Evolutionary conservation across 1,140 invertebrate genomes (phyloP).

Genomic region (Trichonephila clavata): DNA sequence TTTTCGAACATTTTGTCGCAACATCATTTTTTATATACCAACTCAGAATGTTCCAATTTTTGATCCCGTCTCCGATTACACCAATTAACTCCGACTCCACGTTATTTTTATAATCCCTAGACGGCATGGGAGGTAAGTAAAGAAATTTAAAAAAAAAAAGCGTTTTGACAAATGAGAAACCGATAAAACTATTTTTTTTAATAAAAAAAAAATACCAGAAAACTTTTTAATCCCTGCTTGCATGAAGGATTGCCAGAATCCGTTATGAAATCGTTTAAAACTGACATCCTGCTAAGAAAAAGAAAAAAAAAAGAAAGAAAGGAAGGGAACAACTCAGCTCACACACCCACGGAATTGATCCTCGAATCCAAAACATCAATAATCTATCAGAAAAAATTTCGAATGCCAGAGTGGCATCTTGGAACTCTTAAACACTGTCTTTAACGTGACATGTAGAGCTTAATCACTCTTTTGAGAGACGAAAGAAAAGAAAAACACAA

Average conservation of each 20-base stretch:
- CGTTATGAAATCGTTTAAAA: not conserved
- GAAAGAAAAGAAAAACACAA: not conserved
- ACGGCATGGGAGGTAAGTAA: not conserved
- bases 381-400: conserved; percentile 13
- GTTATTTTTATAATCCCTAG: not conserved
- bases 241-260: not conserved
- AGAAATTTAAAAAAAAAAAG: not conserved
- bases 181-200: not conserved
- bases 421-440: not conserved
- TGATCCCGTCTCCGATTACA: not conserved
- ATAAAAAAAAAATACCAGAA: not conserved
- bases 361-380: conserved; percentile 19
- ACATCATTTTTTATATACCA: too few relatives aligned
- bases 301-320: not conserved
- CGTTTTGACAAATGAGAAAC: conserved; percentile 28
- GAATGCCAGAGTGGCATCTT: not conserved
- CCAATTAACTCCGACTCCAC: not conserved
- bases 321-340: not conserved
- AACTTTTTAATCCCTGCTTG: conserved; percentile 1
- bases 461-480: not conserved
- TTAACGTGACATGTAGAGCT: not conserved
- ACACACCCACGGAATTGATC: conserved; percentile 8
- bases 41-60: not conserved
- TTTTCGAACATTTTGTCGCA: not conserved
- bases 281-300: not conserved